These are phyloP conservation scores for Caenorhabditis briggsae DNA, from an alignment of 1,140 invertebrate genomes.

Conservation along the genomic window DNA sequence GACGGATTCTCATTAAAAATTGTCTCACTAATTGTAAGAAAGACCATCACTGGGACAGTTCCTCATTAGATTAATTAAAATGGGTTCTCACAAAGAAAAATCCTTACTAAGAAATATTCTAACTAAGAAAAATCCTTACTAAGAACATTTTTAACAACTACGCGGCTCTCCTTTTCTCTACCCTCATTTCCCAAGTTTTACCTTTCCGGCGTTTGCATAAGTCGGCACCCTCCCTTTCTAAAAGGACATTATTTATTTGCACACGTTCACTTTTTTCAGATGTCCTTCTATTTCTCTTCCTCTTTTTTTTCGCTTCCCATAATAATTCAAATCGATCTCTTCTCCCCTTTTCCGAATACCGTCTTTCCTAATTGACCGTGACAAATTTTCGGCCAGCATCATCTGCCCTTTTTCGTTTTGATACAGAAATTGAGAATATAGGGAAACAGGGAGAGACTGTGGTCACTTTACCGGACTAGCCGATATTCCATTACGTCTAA, in stretches of 20 bases:
- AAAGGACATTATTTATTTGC: neutral
- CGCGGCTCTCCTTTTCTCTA: too few relatives aligned
- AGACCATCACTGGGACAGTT: too few relatives aligned
- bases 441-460: neutral
- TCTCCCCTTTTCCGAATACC: slow-evolving; percentile 11
- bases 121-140: too few relatives aligned
- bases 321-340: slow-evolving; percentile 36
- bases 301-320: neutral
- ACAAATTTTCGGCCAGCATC: slow-evolving; percentile 24
- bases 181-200: too few relatives aligned
- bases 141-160: too few relatives aligned
- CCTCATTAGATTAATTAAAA: too few relatives aligned
- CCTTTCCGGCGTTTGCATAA: too few relatives aligned
- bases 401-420: neutral
- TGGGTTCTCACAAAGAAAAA: too few relatives aligned
- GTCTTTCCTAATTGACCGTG: slow-evolving; percentile 49
- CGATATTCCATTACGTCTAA: slow-evolving; percentile 50
- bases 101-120: too few relatives aligned
- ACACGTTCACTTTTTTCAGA: neutral
- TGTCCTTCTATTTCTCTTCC: neutral
- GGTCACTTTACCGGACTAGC: slow-evolving; percentile 53
- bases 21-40: too few relatives aligned
- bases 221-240: neutral
- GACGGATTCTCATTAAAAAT: too few relatives aligned
- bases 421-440: neutral